Base-by-base conservation (phyloP, 1,140 invertebrate species). In the Leptinotarsa lineolata region DNA sequence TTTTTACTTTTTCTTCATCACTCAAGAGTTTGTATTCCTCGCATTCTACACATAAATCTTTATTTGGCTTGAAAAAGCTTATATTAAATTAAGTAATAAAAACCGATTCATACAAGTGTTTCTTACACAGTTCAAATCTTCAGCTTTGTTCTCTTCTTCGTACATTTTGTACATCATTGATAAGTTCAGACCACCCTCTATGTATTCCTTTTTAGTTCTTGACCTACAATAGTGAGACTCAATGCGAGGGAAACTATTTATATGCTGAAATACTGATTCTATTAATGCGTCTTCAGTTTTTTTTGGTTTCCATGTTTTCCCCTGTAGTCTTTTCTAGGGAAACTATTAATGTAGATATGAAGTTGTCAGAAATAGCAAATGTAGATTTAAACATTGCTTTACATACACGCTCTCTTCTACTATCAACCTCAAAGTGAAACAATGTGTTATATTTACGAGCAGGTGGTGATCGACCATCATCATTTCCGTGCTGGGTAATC, bases 31-130 rank as follows among this genome's bases (percentile, higher is more conserved):
- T 12, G n/a, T 54, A 12, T 54, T 54, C 11, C n/a, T n/a, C 11
- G 48, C 48, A 54, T 12, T 54, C 11, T 54, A n/a, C 81, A 68
- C 84, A 85, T 63, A 81, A 79, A 76, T 85, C 83, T 74, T 86
- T 86, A 77, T 85, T 85, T 11, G 82, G 82, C 54, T 75, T 74
- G 68, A 79, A 81, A 72, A 84, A 84, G 68, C 72, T 73, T 74
- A 85, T 77, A 74, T 84, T 84, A 30, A 84, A 85, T 20, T 76
- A 59, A 12, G 11, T 54, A n/a, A 12, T 54, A n/a, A 12, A 54
- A 54, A 12, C 48, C 11, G 48, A 12, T n/a, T 54, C 48, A 12
- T 12, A 54, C n/a, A 54, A 12, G 11, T 54, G 48, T 54, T 54
- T 54, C n/a, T 54, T n/a, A 54, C 11, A 54, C 11, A n/a, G n/a